Evolutionary conservation across 2,888 invertebrate species (phyloP), one percentile per base, ranked within the genome.

Genomic region (Mythimna vitellina): DNA sequence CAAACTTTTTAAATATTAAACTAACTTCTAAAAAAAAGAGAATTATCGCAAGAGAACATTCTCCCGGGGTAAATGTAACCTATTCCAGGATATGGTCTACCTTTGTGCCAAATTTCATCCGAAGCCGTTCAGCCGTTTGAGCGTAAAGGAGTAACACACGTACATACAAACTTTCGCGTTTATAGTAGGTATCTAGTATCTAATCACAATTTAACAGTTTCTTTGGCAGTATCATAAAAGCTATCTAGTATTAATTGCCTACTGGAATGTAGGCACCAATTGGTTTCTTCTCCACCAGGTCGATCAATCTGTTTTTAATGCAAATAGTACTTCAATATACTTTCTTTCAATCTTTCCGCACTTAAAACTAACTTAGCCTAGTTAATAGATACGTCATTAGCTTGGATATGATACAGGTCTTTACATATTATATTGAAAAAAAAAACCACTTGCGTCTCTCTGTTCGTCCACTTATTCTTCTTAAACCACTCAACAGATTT

Each of bases 341-440:
- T 80, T 80, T 72, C 76, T 71, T 72, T 62, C n/a, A 29, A 76
- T 79, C 54, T 65, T 56, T 68, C 29, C 5, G 35, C 57, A 79
- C 58, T 80, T 79, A 68, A 76, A 80, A 42, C 22, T 68, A 8
- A 76, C 71, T 79, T 80, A 67, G 32, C 72, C 67, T 71, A 67
- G 69, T 79, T 69, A 62, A 49, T 53, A 65, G 49, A 42, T n/a
- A 74, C 12, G 53, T 29, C 62, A 65, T 75, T 75, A 79, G 42
- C 42, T 54, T 62, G n/a, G 22, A 29, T 7, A 79, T 54, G 38
- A 75, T 54, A 53, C 49, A 22, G 17, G 38, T 46, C 46, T 46
- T 46, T 46, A 46, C 1, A 20, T 46, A 46, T 6, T 6, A 46
- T 46, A 46, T 46, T 46, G n/a, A 42, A 17, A 42, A 42, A 42